Evolutionary conservation across 2,797 vertebrate genomes (phyloP), one percentile per base, ranked within the genome.

Genomic region (Glyptemys insculpta): DNA sequence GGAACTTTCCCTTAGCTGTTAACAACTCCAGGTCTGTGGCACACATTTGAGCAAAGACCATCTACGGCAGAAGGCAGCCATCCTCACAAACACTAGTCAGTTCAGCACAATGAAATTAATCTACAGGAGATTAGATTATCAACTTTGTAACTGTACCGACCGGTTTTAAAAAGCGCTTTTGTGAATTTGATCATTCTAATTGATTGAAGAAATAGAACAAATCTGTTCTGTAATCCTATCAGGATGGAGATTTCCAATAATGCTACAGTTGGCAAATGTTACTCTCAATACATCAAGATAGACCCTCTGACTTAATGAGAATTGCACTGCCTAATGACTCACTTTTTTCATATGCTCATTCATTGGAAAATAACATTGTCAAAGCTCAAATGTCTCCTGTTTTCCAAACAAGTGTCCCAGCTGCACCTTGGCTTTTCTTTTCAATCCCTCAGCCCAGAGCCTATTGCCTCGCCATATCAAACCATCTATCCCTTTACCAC

Each of bases 161-260:
- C 19, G 54, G 41, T 80, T 65, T 65, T 87, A 86, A 53, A 5
- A 94, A 95, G 9, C 68, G 44, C 59, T 96, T 80, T 27, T 25
- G 16, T 53, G 59, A 91, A 96, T 84, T 2, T 2, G 80, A 79
- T 80, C 41, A 25, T 92, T 91, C 56, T 88, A 85, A 89, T 85
- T n/a, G 56, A 74, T 41, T 68, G 56, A 65, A 92, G 81, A 74
- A 84, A 14, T 15, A 81, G 87, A 81, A 93, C 87, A 93, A 85
- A 14, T 53, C 80, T 91, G 88, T 4, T 54, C 52, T 37, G 37
- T 50, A 62, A 94, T 80, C 79, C 78, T 86, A 92, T 16, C 7
- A 72, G 79, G 87, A 91, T n/a, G 31, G 5, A 6, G 89, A 47
- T 90, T 80, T 88, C 79, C 91, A 72, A 68, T 62, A 90, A 57